Base-by-base conservation (phyloP, 2,888 invertebrate species). In the Brachyptera putata region DNA sequence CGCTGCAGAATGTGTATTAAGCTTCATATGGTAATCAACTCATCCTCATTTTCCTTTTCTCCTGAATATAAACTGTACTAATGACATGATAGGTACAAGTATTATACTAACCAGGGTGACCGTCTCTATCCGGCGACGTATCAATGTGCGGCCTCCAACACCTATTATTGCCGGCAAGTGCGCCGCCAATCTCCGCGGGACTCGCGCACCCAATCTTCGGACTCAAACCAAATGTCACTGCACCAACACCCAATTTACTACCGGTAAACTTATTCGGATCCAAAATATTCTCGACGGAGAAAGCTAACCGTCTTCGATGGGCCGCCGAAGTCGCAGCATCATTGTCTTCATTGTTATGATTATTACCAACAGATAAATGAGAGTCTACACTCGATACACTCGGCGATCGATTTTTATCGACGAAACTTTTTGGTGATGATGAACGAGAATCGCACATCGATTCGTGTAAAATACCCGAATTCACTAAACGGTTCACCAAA, bases 191-290 rank as follows among this genome's bases (percentile, higher is more conserved):
- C 37, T 30, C 59, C 56, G 14, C 36, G 18, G 14, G 22, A 14
- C 56, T 36, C 34, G n/a, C 30, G 37, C 30, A 55, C 2, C 41
- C 56, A n/a, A 41, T 22, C 46, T 9, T 16, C 39, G 16, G n/a
- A 16, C 56, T 14, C 25, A 16, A 18, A 21, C 41, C 21, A 48
- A 36, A 18, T 18, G 9, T 53, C 22, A 50, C 39, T 22, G 39
- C 50, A 24, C 21, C 43, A 37, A n/a, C 50, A 67, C 46, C 72
- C 68, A 64, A 69, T 69, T 58, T 69, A 67, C 53, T 70, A 26
- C 91, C 91, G 24, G 91, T 92, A 73, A 93, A 93, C 77, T 93
- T 93, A 69, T 86, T 92, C 2, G 93, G 93, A 75, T 93, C 92
- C 67, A 93, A 76, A 65, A 93, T 93, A 71, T 93, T 93, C 77